Evolutionary conservation across 2,797 vertebrate genomes (phyloP).

Genomic region (Hoplostethus mediterraneus): DNA sequence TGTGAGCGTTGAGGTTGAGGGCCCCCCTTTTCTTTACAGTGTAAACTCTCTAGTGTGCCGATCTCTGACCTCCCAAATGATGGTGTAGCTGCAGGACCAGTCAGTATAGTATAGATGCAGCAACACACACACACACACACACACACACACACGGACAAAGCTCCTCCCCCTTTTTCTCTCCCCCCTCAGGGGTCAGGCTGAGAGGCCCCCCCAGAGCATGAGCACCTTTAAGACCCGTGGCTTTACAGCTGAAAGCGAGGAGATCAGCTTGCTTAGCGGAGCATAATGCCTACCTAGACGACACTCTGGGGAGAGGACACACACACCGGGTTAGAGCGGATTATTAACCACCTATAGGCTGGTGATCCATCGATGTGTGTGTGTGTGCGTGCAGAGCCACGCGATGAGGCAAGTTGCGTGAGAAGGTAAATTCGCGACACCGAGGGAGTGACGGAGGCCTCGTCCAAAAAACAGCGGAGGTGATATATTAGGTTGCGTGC

Average conservation of each 20-base stretch:
- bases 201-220: constrained; percentile 28
- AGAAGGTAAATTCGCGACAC: background rate
- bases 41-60: background rate
- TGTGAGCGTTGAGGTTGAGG: background rate
- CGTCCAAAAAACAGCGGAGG: background rate
- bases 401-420: too few relatives aligned
- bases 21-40: background rate
- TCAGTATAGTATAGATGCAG: background rate
- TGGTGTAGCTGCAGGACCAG: background rate
- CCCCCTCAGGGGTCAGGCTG: constrained; percentile 2
- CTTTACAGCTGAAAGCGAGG: constrained; percentile 59
- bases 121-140: background rate
- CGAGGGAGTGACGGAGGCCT: background rate
- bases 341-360: constrained; percentile 54
- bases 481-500: constrained; percentile 48
- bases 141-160: background rate
- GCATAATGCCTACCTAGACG: constrained; percentile 51
- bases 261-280: constrained; percentile 60
- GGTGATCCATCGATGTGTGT: constrained; percentile 37
- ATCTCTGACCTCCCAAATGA: background rate
- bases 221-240: constrained; percentile 61
- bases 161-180: background rate
- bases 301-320: constrained; percentile 35
- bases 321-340: constrained; percentile 39
- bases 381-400: constrained; percentile 12